These are phyloP conservation scores for Malurus cyaneus DNA, from an alignment of 2,113 vertebrate species.

Conservation along the genomic window DNA sequence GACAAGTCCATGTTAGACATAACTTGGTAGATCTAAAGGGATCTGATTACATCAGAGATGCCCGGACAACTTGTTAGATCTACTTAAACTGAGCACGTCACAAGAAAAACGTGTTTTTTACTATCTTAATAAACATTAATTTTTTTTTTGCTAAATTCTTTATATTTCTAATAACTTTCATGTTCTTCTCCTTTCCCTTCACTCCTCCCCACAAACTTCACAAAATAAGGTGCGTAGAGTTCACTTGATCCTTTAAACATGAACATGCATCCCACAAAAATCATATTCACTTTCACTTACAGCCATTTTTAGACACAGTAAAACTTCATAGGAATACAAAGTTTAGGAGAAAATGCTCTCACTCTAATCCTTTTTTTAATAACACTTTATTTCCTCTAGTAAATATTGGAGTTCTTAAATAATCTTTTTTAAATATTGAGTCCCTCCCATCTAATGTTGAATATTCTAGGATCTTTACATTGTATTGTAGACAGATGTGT, in stretches of 20 bases:
- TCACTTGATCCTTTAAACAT: rapidly evolving
- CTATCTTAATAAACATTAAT: neutral
- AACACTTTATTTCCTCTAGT: neutral
- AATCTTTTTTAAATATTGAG: neutral
- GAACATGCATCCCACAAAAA: neutral
- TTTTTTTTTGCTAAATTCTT: neutral
- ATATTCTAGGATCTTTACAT: neutral
- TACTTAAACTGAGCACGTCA: neutral
- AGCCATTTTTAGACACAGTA: neutral
- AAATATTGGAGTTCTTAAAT: neutral
- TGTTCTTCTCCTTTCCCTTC: neutral
- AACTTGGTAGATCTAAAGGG: neutral
- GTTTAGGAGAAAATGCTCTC: neutral
- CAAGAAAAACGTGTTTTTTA: neutral
- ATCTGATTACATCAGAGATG: neutral
- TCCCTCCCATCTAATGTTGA: neutral
- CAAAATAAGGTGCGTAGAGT: neutral
- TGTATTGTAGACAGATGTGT: neutral
- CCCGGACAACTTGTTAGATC: neutral
- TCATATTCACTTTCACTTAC: neutral
- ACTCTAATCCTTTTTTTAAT: neutral
- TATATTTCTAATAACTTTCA: neutral
- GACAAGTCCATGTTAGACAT: neutral
- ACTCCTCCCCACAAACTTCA: neutral
- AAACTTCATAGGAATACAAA: neutral